Evolutionary conservation across 1,140 invertebrate species (phyloP), one percentile per base, ranked within the genome.

Genomic region (Atopsyche davidsoni): DNA sequence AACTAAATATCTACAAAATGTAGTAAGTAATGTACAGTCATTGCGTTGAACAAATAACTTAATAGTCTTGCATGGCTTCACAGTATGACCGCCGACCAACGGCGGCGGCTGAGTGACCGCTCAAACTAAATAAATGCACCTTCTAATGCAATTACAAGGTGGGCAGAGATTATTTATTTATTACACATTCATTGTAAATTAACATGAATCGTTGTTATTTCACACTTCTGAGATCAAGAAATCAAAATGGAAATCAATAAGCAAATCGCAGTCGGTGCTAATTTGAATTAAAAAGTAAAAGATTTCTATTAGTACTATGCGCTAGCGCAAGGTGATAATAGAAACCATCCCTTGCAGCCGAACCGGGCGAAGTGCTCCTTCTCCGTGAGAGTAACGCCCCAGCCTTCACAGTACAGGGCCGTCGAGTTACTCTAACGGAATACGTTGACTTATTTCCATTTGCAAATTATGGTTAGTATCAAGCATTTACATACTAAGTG

Each of bases 161-260:
- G 55, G 55, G 55, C 41, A 31, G 51, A 50, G 32, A 23, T 50
- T 46, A 56, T 51, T 54, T 45, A 51, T 41, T 44, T 44, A 51
- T 28, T 6, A 41, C 35, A 39, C 42, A 44, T 43, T n/a, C n/a
- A 17, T 23, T 34, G 32, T 24, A 53, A 34, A 35, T 35, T 21
- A 34, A 4, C 19, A 46, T 34, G 43, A 50, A 44, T 54, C 56
- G 47, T 54, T 54, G 56, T 58, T 58, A 58, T 43, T 54, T 54
- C 47, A 51, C 42, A 51, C 52, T 46, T 57, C 47, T 58, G 56
- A 58, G 56, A 58, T 58, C 56, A 58, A 58, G 48, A 55, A 55
- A 48, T 53, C 36, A 46, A 42, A 48, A 46, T 53, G 55, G 51
- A 57, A 55, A 57, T 49, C 38, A 42, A 53, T 28, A 38, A 46